Evolutionary conservation across 2,888 invertebrate species (phyloP).

Genomic region (Dusona sp.): DNA sequence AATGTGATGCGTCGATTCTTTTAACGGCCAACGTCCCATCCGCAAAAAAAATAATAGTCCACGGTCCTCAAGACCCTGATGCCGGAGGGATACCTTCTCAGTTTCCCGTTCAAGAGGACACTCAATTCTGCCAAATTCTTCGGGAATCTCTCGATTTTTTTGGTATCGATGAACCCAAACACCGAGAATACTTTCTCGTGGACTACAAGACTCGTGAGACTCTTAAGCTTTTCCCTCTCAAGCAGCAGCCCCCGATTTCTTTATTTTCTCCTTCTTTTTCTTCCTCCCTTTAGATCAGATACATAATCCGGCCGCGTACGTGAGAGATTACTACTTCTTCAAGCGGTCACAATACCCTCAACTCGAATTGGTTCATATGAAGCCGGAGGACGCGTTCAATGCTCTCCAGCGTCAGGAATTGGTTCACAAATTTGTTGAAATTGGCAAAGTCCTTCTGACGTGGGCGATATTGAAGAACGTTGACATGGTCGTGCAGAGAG

Average conservation of each 20-base stretch:
- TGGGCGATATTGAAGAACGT: conserved; percentile 97
- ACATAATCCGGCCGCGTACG: conserved; percentile 97
- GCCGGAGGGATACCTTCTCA: conserved; percentile 98
- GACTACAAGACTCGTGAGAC: conserved; percentile 98
- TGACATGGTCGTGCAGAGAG: conserved; percentile 98
- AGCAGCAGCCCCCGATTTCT: too few relatives aligned
- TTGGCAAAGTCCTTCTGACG: conserved; percentile 96
- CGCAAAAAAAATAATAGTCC: conserved; percentile 99
- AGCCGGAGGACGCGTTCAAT: conserved; percentile 95
- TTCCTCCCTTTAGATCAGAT: conserved; percentile 91
- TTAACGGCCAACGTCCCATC: conserved; percentile 99
- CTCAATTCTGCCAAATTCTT: conserved; percentile 97
- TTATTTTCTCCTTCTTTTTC: conserved; percentile 15
- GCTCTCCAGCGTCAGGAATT: conserved; percentile 96
- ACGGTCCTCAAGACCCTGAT: conserved; percentile 95
- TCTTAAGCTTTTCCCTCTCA: background rate
- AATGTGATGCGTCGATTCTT: conserved; percentile 98
- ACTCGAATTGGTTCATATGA: conserved; percentile 96
- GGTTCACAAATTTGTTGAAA: conserved; percentile 97
- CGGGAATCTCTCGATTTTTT: conserved; percentile 98
- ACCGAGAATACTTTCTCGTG: conserved; percentile 96
- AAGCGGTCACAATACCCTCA: conserved; percentile 99
- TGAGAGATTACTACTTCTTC: conserved; percentile 93
- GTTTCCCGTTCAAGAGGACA: conserved; percentile 99
- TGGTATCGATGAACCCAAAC: conserved; percentile 95